Conservation (phyloP, 2,113 vertebrate species). For the Bostrychus sinensis region DNA sequence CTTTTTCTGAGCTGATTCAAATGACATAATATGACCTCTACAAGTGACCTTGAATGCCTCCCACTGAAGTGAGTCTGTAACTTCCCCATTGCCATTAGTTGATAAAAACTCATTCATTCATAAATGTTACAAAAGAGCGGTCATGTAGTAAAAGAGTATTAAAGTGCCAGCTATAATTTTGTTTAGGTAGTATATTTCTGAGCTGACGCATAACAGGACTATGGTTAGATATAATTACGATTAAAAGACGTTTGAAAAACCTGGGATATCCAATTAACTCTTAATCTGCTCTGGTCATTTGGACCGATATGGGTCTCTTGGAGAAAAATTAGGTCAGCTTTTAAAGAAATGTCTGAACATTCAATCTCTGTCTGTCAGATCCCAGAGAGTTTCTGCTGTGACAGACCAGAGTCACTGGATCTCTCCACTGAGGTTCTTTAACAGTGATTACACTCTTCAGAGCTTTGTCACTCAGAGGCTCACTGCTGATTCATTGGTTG, state of each 20-base stretch:
- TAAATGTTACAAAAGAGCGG: background rate
- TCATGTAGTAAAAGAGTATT: no score
- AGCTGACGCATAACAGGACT: background rate
- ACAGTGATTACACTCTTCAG: no score
- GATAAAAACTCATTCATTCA: background rate
- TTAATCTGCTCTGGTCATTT: background rate
- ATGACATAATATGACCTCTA: no score
- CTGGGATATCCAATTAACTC: background rate
- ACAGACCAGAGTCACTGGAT: constrained; percentile 19
- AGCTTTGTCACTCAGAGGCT: no score
- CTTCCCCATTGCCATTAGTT: background rate
- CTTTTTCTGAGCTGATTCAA: no score
- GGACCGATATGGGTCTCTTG: background rate
- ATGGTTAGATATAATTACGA: background rate
- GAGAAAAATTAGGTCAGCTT: background rate
- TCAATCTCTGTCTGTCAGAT: no score
- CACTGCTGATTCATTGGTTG: constrained; percentile 14
- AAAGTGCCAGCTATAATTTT: background rate
- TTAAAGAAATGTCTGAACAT: no score
- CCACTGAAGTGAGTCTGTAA: no score
- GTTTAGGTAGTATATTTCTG: no score
- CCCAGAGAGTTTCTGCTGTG: constrained; percentile 23
- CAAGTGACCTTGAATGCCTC: no score
- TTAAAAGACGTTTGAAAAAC: background rate
- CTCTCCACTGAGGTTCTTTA: background rate